Evolutionary conservation across 2,888 invertebrate genomes (phyloP).

Genomic region (Therioaphis trifolii): DNA sequence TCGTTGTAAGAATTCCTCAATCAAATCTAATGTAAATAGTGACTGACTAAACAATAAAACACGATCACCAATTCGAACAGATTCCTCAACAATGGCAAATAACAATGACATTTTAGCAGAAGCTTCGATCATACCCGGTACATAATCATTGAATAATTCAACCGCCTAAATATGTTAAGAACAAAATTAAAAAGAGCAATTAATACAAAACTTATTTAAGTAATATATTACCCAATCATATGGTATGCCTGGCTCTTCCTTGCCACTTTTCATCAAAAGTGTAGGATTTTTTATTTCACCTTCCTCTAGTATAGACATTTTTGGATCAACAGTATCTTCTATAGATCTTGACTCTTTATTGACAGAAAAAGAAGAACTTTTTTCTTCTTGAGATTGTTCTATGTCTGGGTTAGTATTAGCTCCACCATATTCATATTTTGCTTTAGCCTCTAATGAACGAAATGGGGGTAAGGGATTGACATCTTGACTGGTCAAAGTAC

Average conservation of each 20-base stretch:
- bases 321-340: constrained; percentile 37
- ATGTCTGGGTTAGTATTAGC: constrained; percentile 23
- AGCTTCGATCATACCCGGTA: constrained; percentile 88
- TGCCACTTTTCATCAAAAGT: constrained; percentile 62
- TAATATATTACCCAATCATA: constrained; percentile 80
- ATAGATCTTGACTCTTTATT: constrained; percentile 36
- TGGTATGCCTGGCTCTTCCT: constrained; percentile 84
- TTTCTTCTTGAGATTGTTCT: constrained; percentile 38
- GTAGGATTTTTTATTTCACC: constrained; percentile 63
- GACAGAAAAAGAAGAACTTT: constrained; percentile 22
- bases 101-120: constrained; percentile 96
- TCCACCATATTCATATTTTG: constrained; percentile 53
- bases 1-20: constrained; percentile 90
- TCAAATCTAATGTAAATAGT: constrained; percentile 91
- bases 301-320: constrained; percentile 47
- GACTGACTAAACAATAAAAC: constrained; percentile 96
- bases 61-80: constrained; percentile 87
- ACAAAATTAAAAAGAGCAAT: neutral
- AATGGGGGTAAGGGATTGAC: constrained; percentile 53
- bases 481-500: constrained; percentile 59
- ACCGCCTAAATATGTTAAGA: constrained; percentile 72
- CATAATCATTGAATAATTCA: constrained; percentile 85
- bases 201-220: neutral
- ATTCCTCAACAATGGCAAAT: constrained; percentile 90
- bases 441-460: constrained; percentile 52